Base-by-base conservation (phyloP, 2,888 invertebrate species). In the Cryptocheilus praepositus region DNA sequence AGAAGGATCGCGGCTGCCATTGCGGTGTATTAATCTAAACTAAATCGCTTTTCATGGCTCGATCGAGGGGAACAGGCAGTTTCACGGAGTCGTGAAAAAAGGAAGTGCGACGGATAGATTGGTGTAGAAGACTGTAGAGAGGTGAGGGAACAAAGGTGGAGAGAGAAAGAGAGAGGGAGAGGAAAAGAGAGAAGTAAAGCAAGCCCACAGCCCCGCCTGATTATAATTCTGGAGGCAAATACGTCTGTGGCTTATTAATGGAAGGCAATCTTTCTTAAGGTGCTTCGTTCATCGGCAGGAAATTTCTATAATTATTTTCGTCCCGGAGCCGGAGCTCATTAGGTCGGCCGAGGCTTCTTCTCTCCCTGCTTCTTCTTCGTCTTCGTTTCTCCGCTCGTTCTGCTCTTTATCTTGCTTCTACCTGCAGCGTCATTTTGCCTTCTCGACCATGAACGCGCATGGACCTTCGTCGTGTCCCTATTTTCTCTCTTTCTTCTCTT, bases 291-390 rank as follows among this genome's bases (percentile, higher is more conserved):
- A 76, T 78, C 79, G 78, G 78, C 79, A 79, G 78, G 78, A 78
- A 79, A 78, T 78, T 78, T 79, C 78, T 78, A 79, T 78, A 78
- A 78, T 78, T 78, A 78, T 78, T 78, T 78, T 78, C 71, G 78
- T 78, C 76, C 76, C 79, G 70, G 65, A 74, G 76, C 72, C 58
- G 67, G 69, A 74, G 78, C 79, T 78, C 78, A 79, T 78, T 78
- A 78, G 78, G 76, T 71, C 22, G 65, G 55, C 54, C 59, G 64
- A 60, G 67, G 54, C 46, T 54, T 56, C 22, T 63, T 43, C 53
- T 59, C 49, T 57, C 28, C 64, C 56, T 65, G 28, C 54, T 60
- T 58, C 52, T 53, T 60, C 64, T 15, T 52, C 58, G 36, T 56
- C 46, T 21, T 5, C 46, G 18, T 19, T 43, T 28, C 60, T 56